Percentiles rank a stretch among this genome's conserved stretches.
These are phyloP conservation scores for Seira ritae DNA, from an alignment of 2,888 invertebrate genomes.

Conservation along the genomic window DNA sequence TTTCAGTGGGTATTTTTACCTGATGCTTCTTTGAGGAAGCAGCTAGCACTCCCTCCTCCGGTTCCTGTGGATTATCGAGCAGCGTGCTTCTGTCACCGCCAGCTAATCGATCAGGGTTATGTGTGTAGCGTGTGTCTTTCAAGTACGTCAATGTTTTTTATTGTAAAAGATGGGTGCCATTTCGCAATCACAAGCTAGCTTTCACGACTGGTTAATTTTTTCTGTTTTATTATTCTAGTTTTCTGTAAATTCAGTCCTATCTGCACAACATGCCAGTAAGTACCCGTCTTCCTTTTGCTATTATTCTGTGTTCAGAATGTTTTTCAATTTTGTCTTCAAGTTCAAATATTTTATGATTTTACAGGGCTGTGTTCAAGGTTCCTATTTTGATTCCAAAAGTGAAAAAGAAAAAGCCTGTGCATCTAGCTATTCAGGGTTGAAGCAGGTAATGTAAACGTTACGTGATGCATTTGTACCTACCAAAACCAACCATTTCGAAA, in stretches of 20 bases:
- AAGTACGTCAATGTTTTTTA: slow-evolving; percentile 79
- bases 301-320: slow-evolving; percentile 3
- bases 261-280: slow-evolving; percentile 97
- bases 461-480: slow-evolving; percentile 32
- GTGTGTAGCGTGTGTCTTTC: slow-evolving; percentile 98
- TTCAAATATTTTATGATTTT: slow-evolving; percentile 77
- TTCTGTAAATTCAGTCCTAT: slow-evolving; percentile 98
- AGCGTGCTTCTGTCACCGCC: slow-evolving; percentile 97
- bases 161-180: background rate
- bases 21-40: slow-evolving; percentile 85
- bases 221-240: slow-evolving; percentile 81
- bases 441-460: background rate
- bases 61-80: slow-evolving; percentile 97
- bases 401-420: slow-evolving; percentile 84
- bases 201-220: background rate
- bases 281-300: slow-evolving; percentile 74
- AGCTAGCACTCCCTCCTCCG: slow-evolving; percentile 91
- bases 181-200: too few species aligned
- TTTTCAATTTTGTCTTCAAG: too few species aligned
- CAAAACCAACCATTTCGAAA: too few species aligned
- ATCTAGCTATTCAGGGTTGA: slow-evolving; percentile 29
- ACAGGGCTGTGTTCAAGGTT: slow-evolving; percentile 92
- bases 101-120: slow-evolving; percentile 95
- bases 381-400: slow-evolving; percentile 86
- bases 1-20: slow-evolving; percentile 94